Evolutionary conservation across 2,797 vertebrate species (phyloP), one percentile per base, ranked within the genome.

Genomic region (Podarcis lilfordi): DNA sequence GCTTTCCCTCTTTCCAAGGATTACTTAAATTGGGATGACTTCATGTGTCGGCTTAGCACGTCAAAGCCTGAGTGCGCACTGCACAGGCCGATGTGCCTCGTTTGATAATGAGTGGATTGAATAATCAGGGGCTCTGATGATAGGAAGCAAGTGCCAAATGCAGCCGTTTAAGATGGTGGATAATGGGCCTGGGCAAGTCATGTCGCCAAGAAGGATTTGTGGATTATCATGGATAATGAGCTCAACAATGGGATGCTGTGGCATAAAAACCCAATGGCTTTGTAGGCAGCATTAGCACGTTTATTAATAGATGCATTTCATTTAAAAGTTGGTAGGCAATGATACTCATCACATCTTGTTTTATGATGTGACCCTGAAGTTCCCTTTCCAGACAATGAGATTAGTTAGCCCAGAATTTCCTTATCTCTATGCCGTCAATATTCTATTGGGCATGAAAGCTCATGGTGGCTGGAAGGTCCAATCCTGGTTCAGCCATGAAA

Each of bases 1-100:
- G 1, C 3, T 37, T 43, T 32, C 32, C 69, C 32, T 68, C 40
- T 45, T 76, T 29, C 35, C 17, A 23, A 43, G 37, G 32, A 82
- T 88, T 82, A 86, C 35, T 86, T 75, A 86, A 84, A 86, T 86
- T 29, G 11, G 82, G 71, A 80, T 35, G 80, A 27, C 75, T 80
- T 40, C 29, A 29, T 55, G 72, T 80, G 75, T 75, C 59, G 23
- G 69, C 69, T 72, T 68, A 69, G 68, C 45, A 4, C n/a, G 23
- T 91, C 80, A 75, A 76, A 89, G 45, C 40, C 35, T 27, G n/a
- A 35, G 13, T 21, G 23, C 32, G n/a, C n/a, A 7, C 40, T 23
- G 27, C 66, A 66, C 3, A 8, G 15, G 66, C 37, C 27, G 17
- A 10, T 32, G 17, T 17, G 68, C 19, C 40, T 55, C 15, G 27